A percentile compares a stretch with the other conserved stretches of the same genome.
These are phyloP conservation scores for Catagonus wagneri DNA, from an alignment of 2,113 vertebrate species.

Conservation along the genomic window DNA sequence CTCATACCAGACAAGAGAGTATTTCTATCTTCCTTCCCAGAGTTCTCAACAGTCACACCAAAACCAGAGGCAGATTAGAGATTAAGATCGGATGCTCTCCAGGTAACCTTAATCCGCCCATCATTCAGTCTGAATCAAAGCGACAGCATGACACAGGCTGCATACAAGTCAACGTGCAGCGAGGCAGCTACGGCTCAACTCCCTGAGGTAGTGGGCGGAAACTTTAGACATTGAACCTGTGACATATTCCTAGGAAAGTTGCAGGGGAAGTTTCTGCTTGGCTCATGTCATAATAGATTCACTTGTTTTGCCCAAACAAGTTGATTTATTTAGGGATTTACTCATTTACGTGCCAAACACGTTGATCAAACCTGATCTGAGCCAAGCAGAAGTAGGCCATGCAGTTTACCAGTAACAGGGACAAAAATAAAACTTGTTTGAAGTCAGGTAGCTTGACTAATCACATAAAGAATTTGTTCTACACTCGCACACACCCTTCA, in stretches of 20 bases:
- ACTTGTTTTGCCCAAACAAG: conserved; percentile 69
- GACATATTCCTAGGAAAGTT: background rate
- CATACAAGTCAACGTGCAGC: background rate
- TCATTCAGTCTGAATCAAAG: conserved; percentile 5
- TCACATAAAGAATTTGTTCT: background rate
- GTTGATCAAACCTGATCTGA: conserved; percentile 45
- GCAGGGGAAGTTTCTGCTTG: conserved; percentile 55
- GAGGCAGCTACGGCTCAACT: conserved; percentile 33
- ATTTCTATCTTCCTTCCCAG: conserved; percentile 2
- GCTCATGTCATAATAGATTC: conserved; percentile 3
- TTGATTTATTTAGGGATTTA: conserved; percentile 67
- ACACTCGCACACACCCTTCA: background rate
- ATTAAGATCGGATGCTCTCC: background rate
- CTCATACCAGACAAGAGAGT: background rate
- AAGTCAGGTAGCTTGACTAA: conserved; percentile 56
- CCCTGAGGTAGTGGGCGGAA: background rate
- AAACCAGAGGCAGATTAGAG: conserved; percentile 26
- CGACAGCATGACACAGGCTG: background rate
- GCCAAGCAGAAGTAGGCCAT: conserved; percentile 18
- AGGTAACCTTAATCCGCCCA: background rate
- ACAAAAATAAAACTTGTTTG: conserved; percentile 42
- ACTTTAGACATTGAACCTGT: background rate
- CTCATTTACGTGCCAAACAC: conserved; percentile 47
- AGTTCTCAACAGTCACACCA: background rate
- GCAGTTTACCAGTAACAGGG: background rate